Evolutionary conservation across 2,113 vertebrate genomes (phyloP), one percentile per base, ranked within the genome.

Genomic region (Salvator merianae): DNA sequence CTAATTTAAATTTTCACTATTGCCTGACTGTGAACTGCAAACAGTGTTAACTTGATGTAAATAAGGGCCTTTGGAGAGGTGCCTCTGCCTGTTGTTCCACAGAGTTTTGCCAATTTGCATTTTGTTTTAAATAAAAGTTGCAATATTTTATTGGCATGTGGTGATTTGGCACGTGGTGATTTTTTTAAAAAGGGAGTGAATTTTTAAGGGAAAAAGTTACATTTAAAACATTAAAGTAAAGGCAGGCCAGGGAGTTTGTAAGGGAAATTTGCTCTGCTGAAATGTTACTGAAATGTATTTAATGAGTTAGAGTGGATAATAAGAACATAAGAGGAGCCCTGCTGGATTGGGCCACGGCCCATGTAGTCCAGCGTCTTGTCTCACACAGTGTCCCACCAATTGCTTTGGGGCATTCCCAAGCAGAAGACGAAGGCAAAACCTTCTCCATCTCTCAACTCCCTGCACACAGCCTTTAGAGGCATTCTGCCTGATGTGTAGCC

Each of bases 41-140:
- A 98, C 98, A 98, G 98, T 99, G 98, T 99, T 99, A 98, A 98
- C 96, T 97, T 98, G 97, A 98, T 98, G 98, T 99, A 98, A 98
- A 98, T 99, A 98, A 97, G 94, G 94, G 88, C 91, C 92, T 77
- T 92, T 30, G 63, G 77, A 89, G 92, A 32, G 95, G 88, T 86
- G 91, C 93, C 89, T 93, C 93, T 94, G 96, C 94, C 93, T 96
- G 92, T 91, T 14, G 90, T 95, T 92, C 94, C 94, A 95, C 93
- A 90, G 90, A 90, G 89, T 73, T 93, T 95, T 95, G 95, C 95
- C 95, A 96, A 94, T 92, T 94, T 94, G 95, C 94, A 94, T 96
- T 96, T 95, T 95, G 93, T 96, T 96, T 95, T 95, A 94, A 96
- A 96, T 96, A 96, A 96, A 96, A 93, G 92, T 95, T 96, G 94